Base-by-base conservation (phyloP, 2,888 invertebrate genomes). In the Drosophila phalerata region DNA sequence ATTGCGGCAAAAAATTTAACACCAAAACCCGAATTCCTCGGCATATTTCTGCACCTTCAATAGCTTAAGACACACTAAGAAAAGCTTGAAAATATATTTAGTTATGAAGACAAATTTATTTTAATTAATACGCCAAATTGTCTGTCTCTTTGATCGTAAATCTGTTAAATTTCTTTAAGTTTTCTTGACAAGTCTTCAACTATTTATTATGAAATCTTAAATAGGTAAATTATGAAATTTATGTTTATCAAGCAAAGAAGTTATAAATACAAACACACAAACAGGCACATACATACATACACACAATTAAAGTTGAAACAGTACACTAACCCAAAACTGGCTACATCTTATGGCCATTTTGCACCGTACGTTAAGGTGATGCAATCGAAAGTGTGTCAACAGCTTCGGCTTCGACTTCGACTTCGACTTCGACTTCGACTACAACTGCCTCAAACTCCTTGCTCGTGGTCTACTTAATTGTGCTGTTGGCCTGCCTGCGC, bases 371-470 rank as follows among this genome's bases (percentile, higher is more conserved):
- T 47, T 51, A 28, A 19, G 11, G 67, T 86, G 85, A 89, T 86
- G 85, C 89, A 86, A 86, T 81, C 86, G 68, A 86, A 89, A 77
- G 84, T 86, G 84, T 86, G 85, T 89, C 85, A 86, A 83, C 85
- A 78, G 79, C 88, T 77, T 79, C 47, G 65, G 76, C 58, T 38
- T 38, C 58, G 60, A 55, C 43, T 61, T 47, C 70, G 49, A 52
- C 85, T 52, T 6, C 5, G 34, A 73, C 45, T 37, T 28, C 48
- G 45, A 30, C 15, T 32, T 42, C 32, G 63, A 57, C 48, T 48
- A 17, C 32, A 28, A 45, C 40, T 40, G 42, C 42, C 60, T 15
- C 47, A 47, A 57, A 13, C 51, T 56, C 67, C 47, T 52, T 55
- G 61, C 51, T 25, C 48, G 51, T 72, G 65, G 82, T 82, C 64